These are phyloP conservation scores for Nansenia antarctica DNA, from an alignment of 2,113 vertebrate genomes.

Conservation along the genomic window DNA sequence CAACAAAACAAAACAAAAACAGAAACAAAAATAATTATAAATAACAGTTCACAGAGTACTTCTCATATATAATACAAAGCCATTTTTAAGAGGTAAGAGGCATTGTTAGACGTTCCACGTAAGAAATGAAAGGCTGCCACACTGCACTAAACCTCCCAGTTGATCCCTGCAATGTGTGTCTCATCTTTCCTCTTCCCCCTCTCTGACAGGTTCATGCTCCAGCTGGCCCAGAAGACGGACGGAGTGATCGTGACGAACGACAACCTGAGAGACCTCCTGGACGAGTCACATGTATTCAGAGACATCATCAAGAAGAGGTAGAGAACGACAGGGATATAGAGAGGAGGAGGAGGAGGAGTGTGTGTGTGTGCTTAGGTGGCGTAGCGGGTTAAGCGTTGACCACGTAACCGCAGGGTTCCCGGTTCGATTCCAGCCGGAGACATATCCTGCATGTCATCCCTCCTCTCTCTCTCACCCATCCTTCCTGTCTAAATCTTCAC, in stretches of 20 bases:
- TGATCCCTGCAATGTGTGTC: too few species aligned
- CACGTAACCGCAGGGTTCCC: too few species aligned
- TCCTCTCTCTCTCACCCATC: too few species aligned
- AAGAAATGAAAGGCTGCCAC: neutral
- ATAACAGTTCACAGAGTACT: neutral
- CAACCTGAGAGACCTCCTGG: constrained; percentile 86
- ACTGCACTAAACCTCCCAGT: neutral
- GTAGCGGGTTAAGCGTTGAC: too few species aligned
- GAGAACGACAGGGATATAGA: neutral
- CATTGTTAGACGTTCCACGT: neutral
- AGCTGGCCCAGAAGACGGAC: constrained; percentile 77
- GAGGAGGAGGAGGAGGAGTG: neutral
- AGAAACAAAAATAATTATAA: neutral
- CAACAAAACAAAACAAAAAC: too few species aligned
- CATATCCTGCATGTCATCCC: too few species aligned
- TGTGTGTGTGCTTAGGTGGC: too few species aligned
- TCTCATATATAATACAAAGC: neutral
- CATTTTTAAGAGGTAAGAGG: neutral
- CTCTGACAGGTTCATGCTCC: constrained; percentile 81
- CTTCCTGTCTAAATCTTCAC: too few species aligned
- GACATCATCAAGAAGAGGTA: constrained; percentile 88
- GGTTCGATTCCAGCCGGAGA: too few species aligned
- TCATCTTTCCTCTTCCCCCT: neutral
- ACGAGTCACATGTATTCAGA: constrained; percentile 79
- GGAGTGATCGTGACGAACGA: constrained; percentile 91